Evolutionary conservation across 2,888 invertebrate genomes (phyloP).

Genomic region (Copidosoma aretas): DNA sequence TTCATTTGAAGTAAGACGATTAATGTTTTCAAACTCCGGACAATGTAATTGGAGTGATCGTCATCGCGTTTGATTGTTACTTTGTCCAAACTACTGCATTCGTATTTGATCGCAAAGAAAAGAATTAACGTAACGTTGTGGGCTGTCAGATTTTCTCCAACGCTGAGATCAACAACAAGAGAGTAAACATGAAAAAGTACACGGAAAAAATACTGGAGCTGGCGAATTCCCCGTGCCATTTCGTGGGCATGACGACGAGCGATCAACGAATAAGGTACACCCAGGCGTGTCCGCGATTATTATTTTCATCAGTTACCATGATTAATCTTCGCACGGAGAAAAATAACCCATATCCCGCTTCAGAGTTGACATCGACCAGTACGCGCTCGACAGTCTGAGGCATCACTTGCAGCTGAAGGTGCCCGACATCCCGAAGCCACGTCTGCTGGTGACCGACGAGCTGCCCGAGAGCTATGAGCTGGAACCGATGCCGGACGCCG

Average conservation of each 20-base stretch:
- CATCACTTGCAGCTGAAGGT: slow-evolving; percentile 60
- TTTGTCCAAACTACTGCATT: no score
- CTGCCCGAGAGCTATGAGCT: slow-evolving; percentile 61
- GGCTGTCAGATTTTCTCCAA: slow-evolving; percentile 44
- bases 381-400: slow-evolving; percentile 11
- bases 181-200: slow-evolving; percentile 48
- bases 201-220: slow-evolving; percentile 46
- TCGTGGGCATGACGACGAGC: slow-evolving; percentile 36
- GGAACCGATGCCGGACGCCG: slow-evolving; percentile 48
- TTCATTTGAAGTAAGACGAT: no score
- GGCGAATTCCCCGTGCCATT: slow-evolving; percentile 48
- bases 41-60: no score
- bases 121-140: background rate
- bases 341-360: background rate
- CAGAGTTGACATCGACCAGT: slow-evolving; percentile 61
- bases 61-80: no score
- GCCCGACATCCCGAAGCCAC: slow-evolving; percentile 57
- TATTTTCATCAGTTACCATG: background rate
- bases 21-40: no score
- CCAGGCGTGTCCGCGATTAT: slow-evolving; percentile 42
- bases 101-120: no score
- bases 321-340: background rate
- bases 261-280: slow-evolving; percentile 24
- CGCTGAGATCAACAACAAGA: slow-evolving; percentile 35
- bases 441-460: slow-evolving; percentile 57